Evolutionary conservation across 2,797 vertebrate genomes (phyloP), one percentile per base, ranked within the genome.

Genomic region (Danio choprae): DNA sequence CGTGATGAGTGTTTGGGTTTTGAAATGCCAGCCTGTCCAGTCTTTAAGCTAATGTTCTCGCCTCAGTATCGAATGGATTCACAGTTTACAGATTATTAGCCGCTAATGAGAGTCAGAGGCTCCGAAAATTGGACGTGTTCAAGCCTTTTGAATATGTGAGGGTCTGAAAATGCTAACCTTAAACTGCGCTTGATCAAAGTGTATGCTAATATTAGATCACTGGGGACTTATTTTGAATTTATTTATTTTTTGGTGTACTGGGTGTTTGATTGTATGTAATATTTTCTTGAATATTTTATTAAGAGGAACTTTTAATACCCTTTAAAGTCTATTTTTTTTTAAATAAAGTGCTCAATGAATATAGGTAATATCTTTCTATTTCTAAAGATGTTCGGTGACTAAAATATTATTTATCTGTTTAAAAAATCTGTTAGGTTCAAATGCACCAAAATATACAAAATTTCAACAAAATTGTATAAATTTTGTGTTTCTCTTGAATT

Each of bases 61-160:
- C 60, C 74, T 76, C 74, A 29, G 48, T 64, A 59, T 77, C 15
- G 20, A 48, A 77, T 46, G 13, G 56, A 79, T 70, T 82, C 71
- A 50, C 55, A 77, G 44, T 68, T 73, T 81, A 56, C 44, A 74
- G 67, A 56, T 67, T 84, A 77, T 80, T 74, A 82, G 59, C 77
- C 77, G 72, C 68, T 80, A 82, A 68, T 75, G 76, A 77, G 50
- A 81, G 72, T 59, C 58, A 44, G 43, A 46, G 44, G 46, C n/a
- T 77, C 40, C 38, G 22, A 29, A 77, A 76, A 80, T 79, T 55
- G 40, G 62, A 74, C 1, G 38, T 18, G 62, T 53, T 83, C 13
- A 78, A 43, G 7, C 13, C 6, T 51, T 65, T 50, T 22, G 4
- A 36, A 65, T 43, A 44, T n/a, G 38, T 0, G 18, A 58, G 38